Evolutionary conservation across 2,797 vertebrate species (phyloP), one percentile per base, ranked within the genome.

Genomic region (Dryobates pubescens): DNA sequence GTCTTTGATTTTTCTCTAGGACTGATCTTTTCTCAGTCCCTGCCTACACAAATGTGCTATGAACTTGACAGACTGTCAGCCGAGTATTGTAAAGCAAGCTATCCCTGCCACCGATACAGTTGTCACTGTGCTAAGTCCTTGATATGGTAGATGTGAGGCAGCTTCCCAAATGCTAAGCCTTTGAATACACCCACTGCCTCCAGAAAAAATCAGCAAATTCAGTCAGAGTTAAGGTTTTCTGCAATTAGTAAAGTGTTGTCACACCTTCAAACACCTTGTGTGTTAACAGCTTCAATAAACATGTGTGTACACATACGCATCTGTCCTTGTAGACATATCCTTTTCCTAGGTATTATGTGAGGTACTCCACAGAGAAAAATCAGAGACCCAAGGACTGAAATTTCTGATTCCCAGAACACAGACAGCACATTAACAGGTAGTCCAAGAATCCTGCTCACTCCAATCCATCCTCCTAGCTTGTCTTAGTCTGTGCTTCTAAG

Each of bases 21-120:
- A 91, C 49, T 94, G 92, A 92, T 96, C 86, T 93, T 93, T 89
- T 89, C 74, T 86, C 90, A 92, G 87, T 86, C 79, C 45, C 68
- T 91, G 82, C 89, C 89, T 91, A 94, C 76, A 86, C 7, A 67
- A 93, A 70, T 49, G 32, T 71, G 58, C 49, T 94, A 63, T 67
- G 74, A 86, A 89, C 92, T 74, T 90, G 87, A 95, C 85, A 95
- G 80, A 74, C 86, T 95, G 94, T 88, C 93, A 92, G 49, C 8
- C 36, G 86, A 73, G 67, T 70, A 89, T 19, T 76, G 61, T 89
- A 88, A 93, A 83, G 85, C 64, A 86, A 93, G 80, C 32, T 64
- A 47, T 57, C 68, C 64, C 93, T 92, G 80, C 54, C 83, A 91
- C 88, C 62, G 94, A 93, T 92, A 95, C 6, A 86, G 82, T 54